Conservation (phyloP, 1,140 invertebrate species). For the Lepidurus packardi region DNA sequence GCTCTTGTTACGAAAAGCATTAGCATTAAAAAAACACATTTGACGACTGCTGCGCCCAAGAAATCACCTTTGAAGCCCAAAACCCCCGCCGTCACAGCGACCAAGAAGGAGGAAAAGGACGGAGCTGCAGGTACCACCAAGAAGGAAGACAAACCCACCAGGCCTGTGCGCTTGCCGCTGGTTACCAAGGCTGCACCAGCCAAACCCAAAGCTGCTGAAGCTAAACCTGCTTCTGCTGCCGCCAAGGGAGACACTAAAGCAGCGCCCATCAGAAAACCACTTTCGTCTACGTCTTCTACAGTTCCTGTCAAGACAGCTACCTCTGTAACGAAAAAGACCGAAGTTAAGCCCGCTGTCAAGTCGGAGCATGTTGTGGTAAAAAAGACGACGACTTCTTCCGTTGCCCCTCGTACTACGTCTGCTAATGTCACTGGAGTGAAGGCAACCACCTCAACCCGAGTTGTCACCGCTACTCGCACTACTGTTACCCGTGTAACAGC, state of each 20-base stretch:
- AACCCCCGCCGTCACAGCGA: not conserved
- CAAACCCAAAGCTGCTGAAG: conserved; percentile 25
- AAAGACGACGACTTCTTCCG: not conserved
- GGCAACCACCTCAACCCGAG: not conserved
- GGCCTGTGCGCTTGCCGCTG: not conserved
- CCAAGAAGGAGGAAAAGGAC: not conserved
- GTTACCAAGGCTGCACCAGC: not conserved
- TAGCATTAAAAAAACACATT: not conserved
- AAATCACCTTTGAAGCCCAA: conserved; percentile 1
- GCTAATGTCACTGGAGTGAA: conserved; percentile 22
- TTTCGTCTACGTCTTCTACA: not conserved
- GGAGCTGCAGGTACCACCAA: not conserved
- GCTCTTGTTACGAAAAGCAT: not conserved
- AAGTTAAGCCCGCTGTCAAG: not conserved
- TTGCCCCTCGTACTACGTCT: conserved; percentile 23
- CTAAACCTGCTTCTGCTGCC: conserved; percentile 12
- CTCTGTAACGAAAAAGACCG: not conserved
- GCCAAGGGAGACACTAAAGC: not conserved
- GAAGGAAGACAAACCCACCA: not conserved
- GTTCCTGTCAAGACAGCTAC: not conserved
- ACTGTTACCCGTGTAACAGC: not conserved
- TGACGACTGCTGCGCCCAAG: not conserved
- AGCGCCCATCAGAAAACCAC: not conserved
- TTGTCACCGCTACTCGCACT: conserved; percentile 2
- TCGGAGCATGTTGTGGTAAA: not conserved